phyloP scores from a whole-genome alignment of 2,797 vertebrate genomes.

The Clarias platycephalus region DNA sequence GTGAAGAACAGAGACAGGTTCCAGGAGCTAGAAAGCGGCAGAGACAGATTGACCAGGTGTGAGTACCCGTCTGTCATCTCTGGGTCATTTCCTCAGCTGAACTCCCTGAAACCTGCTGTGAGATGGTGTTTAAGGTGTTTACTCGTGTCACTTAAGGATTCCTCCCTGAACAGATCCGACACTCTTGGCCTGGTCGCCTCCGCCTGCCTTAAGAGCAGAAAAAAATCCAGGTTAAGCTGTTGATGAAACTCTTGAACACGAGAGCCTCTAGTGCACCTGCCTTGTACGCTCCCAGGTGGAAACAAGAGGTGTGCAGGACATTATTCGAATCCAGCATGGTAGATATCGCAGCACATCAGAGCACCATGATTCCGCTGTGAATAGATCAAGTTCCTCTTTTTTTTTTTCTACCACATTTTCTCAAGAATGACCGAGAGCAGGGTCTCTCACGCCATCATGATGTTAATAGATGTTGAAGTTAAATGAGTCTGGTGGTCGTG shows the following conservation, averaged over 20 bases:
- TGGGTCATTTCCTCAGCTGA: too few relatives aligned
- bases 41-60: too few relatives aligned
- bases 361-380: background rate
- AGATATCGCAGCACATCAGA: background rate
- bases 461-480: background rate
- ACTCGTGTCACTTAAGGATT: background rate
- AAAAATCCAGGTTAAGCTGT: background rate
- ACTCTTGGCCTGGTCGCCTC: background rate
- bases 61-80: too few relatives aligned
- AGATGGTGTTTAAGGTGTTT: background rate
- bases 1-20: too few relatives aligned
- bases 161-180: background rate
- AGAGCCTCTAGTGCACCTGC: background rate
- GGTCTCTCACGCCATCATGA: background rate
- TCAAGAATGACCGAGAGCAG: background rate
- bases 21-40: too few relatives aligned
- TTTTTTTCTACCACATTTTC: background rate
- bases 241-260: background rate
- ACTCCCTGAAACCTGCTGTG: background rate
- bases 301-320: background rate
- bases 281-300: background rate
- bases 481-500: background rate
- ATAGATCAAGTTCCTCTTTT: background rate
- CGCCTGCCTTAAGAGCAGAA: background rate
- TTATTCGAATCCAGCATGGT: too few relatives aligned